Percentiles rank a stretch among this genome's conserved stretches.
Evolutionary conservation across 1,140 invertebrate species (phyloP).

Genomic region (Rhopalosiphum padi): DNA sequence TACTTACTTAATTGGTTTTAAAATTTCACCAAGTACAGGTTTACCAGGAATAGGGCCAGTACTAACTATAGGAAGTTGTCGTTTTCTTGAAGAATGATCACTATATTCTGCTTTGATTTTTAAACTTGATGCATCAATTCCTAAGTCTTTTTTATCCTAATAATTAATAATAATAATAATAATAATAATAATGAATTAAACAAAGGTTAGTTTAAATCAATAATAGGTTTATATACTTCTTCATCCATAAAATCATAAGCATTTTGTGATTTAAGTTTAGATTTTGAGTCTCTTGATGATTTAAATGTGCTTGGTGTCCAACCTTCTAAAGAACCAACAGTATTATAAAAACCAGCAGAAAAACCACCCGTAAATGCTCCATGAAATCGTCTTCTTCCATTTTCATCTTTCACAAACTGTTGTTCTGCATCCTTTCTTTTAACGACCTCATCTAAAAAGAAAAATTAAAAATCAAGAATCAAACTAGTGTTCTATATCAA

Average conservation of each 20-base stretch:
- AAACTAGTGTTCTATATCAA: background rate
- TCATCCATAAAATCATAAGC: constrained; percentile 99
- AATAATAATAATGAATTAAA: background rate
- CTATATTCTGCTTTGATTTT: constrained; percentile 79
- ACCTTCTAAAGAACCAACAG: constrained; percentile 94
- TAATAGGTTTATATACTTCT: constrained; percentile 69
- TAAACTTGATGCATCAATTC: constrained; percentile 89
- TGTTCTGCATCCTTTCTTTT: constrained; percentile 88
- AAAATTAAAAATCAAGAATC: constrained; percentile 26
- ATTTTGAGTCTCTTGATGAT: constrained; percentile 81
- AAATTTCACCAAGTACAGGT: constrained; percentile 79
- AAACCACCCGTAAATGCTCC: constrained; percentile 99
- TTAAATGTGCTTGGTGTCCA: constrained; percentile 92
- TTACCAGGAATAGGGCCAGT: constrained; percentile 80
- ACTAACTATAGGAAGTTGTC: constrained; percentile 64
- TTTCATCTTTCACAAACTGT: constrained; percentile 87
- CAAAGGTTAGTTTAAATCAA: background rate
- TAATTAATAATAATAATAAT: constrained; percentile 58
- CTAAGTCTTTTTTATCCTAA: constrained; percentile 89
- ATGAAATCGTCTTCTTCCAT: constrained; percentile 93
- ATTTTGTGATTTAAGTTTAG: constrained; percentile 66
- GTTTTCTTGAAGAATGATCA: constrained; percentile 62
- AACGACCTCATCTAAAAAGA: constrained; percentile 71
- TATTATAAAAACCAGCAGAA: constrained; percentile 97
- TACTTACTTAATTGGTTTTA: constrained; percentile 76